phyloP scores from a whole-genome alignment of 2,888 invertebrate species.

The Yponomeuta cagnagella region DNA sequence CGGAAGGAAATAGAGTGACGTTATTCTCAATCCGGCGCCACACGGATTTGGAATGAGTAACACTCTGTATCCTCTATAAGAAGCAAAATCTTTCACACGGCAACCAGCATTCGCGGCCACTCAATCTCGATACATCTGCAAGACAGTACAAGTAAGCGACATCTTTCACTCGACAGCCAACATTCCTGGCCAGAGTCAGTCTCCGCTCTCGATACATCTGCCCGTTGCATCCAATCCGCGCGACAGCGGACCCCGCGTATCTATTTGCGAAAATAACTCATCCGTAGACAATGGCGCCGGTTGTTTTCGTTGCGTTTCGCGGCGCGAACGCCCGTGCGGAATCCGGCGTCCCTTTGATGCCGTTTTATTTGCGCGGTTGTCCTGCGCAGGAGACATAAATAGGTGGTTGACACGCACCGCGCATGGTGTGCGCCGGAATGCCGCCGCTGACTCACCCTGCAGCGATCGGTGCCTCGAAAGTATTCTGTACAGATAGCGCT shows the following conservation, averaged over 20 bases:
- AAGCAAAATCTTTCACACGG: no score
- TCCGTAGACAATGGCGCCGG: slow-evolving; percentile 64
- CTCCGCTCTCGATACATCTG: no score
- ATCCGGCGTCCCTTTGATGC: slow-evolving; percentile 70
- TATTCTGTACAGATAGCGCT: background rate
- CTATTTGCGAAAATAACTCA: slow-evolving; percentile 71
- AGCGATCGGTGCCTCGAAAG: slow-evolving; percentile 23
- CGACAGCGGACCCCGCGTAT: slow-evolving; percentile 32
- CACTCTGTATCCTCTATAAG: no score
- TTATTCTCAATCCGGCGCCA: no score
- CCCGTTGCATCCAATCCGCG: slow-evolving; percentile 15
- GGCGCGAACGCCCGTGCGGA: slow-evolving; percentile 42
- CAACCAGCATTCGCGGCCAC: no score
- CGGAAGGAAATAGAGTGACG: no score
- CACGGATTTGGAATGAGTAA: no score
- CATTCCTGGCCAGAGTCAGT: no score
- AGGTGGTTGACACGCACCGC: slow-evolving; percentile 69
- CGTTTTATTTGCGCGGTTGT: slow-evolving; percentile 69
- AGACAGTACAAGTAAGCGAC: no score
- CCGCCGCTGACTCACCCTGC: slow-evolving; percentile 55
- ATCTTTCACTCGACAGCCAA: no score
- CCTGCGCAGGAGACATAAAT: slow-evolving; percentile 64
- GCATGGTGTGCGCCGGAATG: slow-evolving; percentile 63
- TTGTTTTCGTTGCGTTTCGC: slow-evolving; percentile 45
- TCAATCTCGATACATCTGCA: no score